phyloP scores from a whole-genome alignment of 2,888 invertebrate species.

The Tromatobia lineatoria region DNA sequence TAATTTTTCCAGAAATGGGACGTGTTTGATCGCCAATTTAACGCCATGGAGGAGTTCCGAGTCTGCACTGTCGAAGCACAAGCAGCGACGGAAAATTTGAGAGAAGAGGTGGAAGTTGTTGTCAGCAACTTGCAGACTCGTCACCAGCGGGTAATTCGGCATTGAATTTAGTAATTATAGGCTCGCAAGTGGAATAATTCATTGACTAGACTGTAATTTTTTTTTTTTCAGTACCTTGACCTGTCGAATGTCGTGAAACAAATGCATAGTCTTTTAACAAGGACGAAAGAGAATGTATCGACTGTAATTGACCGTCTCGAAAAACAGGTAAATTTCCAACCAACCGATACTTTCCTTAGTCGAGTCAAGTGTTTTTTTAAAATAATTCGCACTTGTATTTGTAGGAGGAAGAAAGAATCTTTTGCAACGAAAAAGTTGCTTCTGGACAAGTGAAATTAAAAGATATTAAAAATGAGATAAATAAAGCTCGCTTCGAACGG shows the following conservation, averaged over 20 bases:
- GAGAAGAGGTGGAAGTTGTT: conserved; percentile 79
- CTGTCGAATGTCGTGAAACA: conserved; percentile 75
- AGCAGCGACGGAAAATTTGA: conserved; percentile 81
- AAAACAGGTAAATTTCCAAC: conserved; percentile 75
- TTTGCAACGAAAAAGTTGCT: conserved; percentile 76
- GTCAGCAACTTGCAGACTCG: conserved; percentile 77
- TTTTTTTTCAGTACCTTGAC: conserved; percentile 76
- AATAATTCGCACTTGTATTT: conserved; percentile 24
- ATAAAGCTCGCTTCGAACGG: conserved; percentile 75
- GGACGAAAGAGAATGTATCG: conserved; percentile 76
- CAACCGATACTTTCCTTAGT: background rate
- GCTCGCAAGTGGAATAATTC: conserved; percentile 8
- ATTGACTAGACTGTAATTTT: background rate
- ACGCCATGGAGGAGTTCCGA: conserved; percentile 82
- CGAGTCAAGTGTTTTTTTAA: background rate
- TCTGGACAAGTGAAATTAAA: conserved; percentile 78
- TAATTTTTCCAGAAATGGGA: conserved; percentile 66
- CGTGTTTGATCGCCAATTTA: conserved; percentile 75
- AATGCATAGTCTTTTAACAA: conserved; percentile 76
- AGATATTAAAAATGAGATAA: conserved; percentile 81
- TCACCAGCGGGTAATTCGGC: conserved; percentile 78
- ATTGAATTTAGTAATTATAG: background rate
- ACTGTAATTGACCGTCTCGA: conserved; percentile 76
- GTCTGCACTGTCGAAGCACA: conserved; percentile 83
- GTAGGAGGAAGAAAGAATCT: conserved; percentile 79